Conservation (phyloP, 2,888 invertebrate species). For the Zaprionus bogoriensis region DNA sequence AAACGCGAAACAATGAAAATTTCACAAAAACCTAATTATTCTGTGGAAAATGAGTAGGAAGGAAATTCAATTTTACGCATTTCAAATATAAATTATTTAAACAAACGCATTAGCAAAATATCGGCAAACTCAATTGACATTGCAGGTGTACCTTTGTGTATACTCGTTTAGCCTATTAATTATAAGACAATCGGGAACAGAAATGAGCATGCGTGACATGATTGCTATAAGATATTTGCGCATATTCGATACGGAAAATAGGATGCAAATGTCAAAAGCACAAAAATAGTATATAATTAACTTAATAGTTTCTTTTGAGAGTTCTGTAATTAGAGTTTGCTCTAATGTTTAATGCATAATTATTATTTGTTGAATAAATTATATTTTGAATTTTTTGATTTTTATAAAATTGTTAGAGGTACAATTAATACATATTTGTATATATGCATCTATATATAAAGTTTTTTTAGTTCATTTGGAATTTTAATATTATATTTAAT, state of each 20-base stretch:
- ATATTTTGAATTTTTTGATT: too few species aligned
- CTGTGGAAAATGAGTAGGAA: neutral
- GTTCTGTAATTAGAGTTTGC: too few species aligned
- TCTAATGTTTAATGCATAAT: too few species aligned
- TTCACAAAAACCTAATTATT: slow-evolving; percentile 35
- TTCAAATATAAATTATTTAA: slow-evolving; percentile 27
- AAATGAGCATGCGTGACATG: neutral
- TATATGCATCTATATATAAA: too few species aligned
- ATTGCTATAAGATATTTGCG: neutral
- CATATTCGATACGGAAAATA: too few species aligned
- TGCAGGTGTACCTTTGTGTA: neutral
- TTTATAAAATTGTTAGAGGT: too few species aligned
- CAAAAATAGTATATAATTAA: too few species aligned
- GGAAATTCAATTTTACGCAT: slow-evolving; percentile 25
- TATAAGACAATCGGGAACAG: neutral
- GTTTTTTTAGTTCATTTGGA: too few species aligned
- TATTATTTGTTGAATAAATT: too few species aligned
- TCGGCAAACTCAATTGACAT: slow-evolving; percentile 6
- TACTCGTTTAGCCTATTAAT: slow-evolving; percentile 1
- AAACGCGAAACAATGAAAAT: slow-evolving; percentile 21
- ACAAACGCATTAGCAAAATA: slow-evolving; percentile 12
- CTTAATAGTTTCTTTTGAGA: too few species aligned
- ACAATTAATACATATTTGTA: too few species aligned
- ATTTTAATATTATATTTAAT: neutral
- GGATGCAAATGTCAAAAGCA: too few species aligned